These are phyloP conservation scores for Gavialis gangeticus DNA, from an alignment of 2,113 vertebrate species.

Conservation along the genomic window DNA sequence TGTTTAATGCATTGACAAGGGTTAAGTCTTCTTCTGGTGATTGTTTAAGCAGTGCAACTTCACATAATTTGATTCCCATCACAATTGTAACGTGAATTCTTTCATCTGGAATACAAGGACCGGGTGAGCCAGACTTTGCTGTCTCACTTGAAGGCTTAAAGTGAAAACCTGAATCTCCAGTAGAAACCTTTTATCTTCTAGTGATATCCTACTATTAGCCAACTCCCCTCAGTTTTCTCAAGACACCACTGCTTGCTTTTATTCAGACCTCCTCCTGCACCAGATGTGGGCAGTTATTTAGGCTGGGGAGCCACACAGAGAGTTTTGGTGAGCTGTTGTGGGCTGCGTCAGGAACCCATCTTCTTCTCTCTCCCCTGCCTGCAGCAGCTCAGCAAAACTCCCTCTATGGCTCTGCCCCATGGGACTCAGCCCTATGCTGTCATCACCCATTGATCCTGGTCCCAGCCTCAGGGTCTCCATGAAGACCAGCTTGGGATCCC, in stretches of 20 bases:
- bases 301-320: no score
- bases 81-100: background rate
- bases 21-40: background rate
- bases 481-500: no score
- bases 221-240: background rate
- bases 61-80: background rate
- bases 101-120: background rate
- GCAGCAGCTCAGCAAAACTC: no score
- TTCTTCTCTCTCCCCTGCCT: no score
- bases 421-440: no score
- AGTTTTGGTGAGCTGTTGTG: no score
- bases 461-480: no score
- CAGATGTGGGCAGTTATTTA: no score
- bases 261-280: background rate
- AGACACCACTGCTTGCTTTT: background rate
- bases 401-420: no score
- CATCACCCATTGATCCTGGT: no score
- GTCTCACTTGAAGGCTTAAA: background rate
- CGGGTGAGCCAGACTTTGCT: background rate
- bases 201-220: background rate
- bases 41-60: background rate
- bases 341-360: no score
- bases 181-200: background rate
- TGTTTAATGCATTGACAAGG: background rate
- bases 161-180: background rate